Base-by-base conservation (phyloP, 2,888 invertebrate species). In the Automeris io region DNA sequence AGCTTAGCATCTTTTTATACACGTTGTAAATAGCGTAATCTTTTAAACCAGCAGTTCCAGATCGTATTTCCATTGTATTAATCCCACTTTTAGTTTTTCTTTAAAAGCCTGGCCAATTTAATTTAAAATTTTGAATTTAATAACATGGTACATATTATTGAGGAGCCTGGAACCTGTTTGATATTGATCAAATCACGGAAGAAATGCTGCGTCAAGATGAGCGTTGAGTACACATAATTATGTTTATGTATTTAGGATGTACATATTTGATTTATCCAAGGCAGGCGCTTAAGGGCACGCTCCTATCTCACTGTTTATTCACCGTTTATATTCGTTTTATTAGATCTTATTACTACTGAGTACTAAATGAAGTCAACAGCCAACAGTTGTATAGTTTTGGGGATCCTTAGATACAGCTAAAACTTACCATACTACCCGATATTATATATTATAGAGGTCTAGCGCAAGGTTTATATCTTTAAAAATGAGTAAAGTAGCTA, bases 201-300 rank as follows among this genome's bases (percentile, higher is more conserved):
- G n/a, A 8, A 18, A 18, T 22, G 18, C 11, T 38, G 18, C 16
- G 35, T 26, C 18, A 43, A 32, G 34, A 31, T 32, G 32, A 35
- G 34, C 35, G 32, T 43, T 49, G 35, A 40, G 51, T 50, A 51
- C 46, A 54, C 46, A 51, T 51, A 53, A 55, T 55, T 53, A 53
- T 42, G 37, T 37, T 40, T 45, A 35, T 29, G 37, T 51, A 45
- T 53, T 45, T 43, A 45, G 43, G 41, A 42, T 46, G 38, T 43
- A 44, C 49, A 42, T 45, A 45, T 47, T 36, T 42, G 39, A 40
- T 43, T 53, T 43, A 53, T 53, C 55, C 49, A 41, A 42, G 39
- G 37, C 37, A 34, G 9, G 16, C 39, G 48, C 51, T 42, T 21
- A 39, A 22, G 46, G 53, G 46, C 55, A 53, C 53, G 51, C 26